Evolutionary conservation across 1,140 invertebrate species (phyloP), one percentile per base, ranked within the genome.

Genomic region (Schlechtendalia chinensis): DNA sequence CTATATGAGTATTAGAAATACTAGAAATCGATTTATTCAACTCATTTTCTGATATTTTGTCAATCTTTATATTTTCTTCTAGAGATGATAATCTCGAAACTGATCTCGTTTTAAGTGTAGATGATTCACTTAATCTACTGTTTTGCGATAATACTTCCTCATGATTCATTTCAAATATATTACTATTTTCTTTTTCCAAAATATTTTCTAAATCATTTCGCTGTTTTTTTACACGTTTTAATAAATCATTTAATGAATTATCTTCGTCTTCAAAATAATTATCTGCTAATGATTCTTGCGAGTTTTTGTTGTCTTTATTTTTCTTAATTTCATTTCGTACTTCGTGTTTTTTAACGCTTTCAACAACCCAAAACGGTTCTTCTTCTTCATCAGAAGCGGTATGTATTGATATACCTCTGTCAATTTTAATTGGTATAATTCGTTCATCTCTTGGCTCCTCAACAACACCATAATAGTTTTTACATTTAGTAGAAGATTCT

Each of bases 131-230:
- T 53, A 54, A 54, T 19, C 29, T 32, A 32, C 53, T 54, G 27
- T 8, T 72, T 12, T 24, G 69, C 29, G 69, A 54, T 54, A 29
- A 2, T 54, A 32, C 24, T 17, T 72, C 22, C 19, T 72, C 69
- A 19, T 17, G 45, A 53, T 27, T 53, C 1, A 27, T 16, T 8
- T 71, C 45, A 24, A 71, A 45, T 27, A 8, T 24, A 79, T 17
- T 27, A 84, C 88, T 87, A 53, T 86, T 88, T 87, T 90, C 89
- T 84, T 89, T 88, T 84, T 89, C 89, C 81, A 91, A 85, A 82
- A 92, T 91, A 85, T 92, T 90, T 82, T 90, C 90, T 82, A 92
- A 86, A 83, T 91, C 89, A 84, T 89, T 90, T 84, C 91, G 88
- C 84, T 92, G 90, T 83, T 88, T 88, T 85, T 90, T 88, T 82